These are phyloP conservation scores for Ataeniobius toweri DNA, from an alignment of 2,797 vertebrate species.

Conservation along the genomic window DNA sequence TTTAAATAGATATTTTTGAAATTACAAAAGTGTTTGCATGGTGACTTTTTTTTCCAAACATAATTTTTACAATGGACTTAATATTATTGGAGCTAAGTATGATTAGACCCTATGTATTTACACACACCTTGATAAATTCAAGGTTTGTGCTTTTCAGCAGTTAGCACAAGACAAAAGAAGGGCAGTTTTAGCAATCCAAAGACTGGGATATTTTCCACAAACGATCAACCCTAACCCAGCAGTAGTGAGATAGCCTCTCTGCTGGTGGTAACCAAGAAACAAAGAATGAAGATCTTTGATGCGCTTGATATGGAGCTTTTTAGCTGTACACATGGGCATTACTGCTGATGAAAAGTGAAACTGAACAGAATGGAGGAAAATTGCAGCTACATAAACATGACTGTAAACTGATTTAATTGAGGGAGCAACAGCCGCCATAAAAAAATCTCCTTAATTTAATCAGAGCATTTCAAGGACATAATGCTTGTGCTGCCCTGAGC, in stretches of 20 bases:
- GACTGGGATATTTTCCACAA: not conserved
- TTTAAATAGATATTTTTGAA: too few species aligned
- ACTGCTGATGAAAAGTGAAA: not conserved
- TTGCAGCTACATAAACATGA: not conserved
- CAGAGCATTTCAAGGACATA: not conserved
- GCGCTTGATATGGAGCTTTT: not conserved
- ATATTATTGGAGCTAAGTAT: not conserved
- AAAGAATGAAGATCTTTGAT: not conserved
- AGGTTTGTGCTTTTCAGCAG: not conserved
- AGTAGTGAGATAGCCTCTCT: not conserved
- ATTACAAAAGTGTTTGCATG: not conserved
- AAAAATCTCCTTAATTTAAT: constrained; percentile 1
- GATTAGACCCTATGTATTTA: not conserved
- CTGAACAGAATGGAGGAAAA: not conserved
- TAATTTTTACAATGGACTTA: not conserved
- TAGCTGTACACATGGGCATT: not conserved
- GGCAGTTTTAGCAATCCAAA: not conserved
- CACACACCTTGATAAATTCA: not conserved
- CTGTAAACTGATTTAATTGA: constrained; percentile 8
- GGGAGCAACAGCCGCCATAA: not conserved
- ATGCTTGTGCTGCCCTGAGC: not conserved
- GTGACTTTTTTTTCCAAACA: not conserved
- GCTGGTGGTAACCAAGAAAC: not conserved
- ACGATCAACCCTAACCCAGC: not conserved
- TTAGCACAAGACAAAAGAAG: not conserved